Base-by-base conservation (phyloP, 2,113 vertebrate species). In the Paramormyrops kingsleyae region DNA sequence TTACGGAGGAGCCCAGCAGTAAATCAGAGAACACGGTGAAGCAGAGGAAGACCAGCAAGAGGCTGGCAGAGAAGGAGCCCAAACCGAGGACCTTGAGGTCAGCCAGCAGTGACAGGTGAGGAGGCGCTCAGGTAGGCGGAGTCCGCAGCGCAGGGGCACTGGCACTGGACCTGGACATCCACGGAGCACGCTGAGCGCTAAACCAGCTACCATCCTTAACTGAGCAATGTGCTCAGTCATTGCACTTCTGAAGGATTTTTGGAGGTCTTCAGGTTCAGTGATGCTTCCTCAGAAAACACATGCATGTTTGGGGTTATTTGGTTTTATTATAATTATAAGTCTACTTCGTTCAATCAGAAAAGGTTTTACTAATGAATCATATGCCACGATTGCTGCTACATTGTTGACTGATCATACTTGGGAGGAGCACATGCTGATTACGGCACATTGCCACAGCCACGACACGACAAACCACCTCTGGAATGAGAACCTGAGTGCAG, bases 61-160 rank as follows among this genome's bases (percentile, higher is more conserved):
- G 97, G 94, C 95, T 92, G 90, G 91, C 93, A 0, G 97, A 97
- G 70, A 97, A 97, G 66, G 97, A 97, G 50, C 92, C 95, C 62
- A 97, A 95, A 92, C 94, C 95, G 80, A 96, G 93, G 92, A 93
- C 96, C 0, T 90, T 96, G 88, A 96, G 97, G n/a, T 97, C 97
- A 0, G 95, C 96, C 0, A 98, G 97, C 94, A 98, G 95, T 10
- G 98, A 99, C 94, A 98, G 97, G 98, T 99, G 94, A 95, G 91
- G 2, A 56, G 19, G 5, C 19, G 50, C 50, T 52, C 15, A 17
- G 15, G 4, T 19, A 52, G 50, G 15, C 50, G 1, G 50, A 52
- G 50, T 17, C 15, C 50, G 15, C 49, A 50, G 49, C 10, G 17
- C 52, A 19, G 52, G 17, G 52, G 4, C 52, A 19, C 52, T 53